These are phyloP conservation scores for Pogonus chalceus DNA, from an alignment of 1,140 invertebrate genomes.

Conservation along the genomic window DNA sequence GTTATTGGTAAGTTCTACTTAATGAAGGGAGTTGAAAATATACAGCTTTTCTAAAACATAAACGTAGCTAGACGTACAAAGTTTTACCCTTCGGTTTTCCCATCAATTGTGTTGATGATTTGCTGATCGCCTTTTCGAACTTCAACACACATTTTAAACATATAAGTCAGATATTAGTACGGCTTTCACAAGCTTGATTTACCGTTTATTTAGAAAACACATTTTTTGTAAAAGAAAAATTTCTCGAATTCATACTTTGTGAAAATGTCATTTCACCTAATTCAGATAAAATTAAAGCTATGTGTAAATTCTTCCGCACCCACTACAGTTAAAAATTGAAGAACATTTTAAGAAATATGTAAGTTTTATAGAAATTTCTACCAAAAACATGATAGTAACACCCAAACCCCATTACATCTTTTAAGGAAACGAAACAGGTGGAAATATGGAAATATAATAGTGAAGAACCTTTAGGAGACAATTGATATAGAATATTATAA, in stretches of 20 bases:
- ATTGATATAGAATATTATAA: no score
- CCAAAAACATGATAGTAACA: background rate
- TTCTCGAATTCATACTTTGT: slow-evolving; percentile 21
- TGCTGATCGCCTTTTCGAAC: slow-evolving; percentile 18
- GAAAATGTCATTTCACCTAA: slow-evolving; percentile 10
- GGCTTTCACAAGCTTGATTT: slow-evolving; percentile 17
- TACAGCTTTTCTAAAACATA: no score
- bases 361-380: background rate
- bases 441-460: no score
- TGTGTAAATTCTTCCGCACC: background rate
- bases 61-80: no score
- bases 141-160: slow-evolving; percentile 21
- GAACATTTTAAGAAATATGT: background rate
- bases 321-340: background rate
- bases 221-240: slow-evolving; percentile 15
- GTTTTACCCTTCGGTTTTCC: no score
- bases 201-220: slow-evolving; percentile 22
- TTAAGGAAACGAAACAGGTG: background rate
- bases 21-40: no score
- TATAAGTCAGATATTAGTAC: slow-evolving; percentile 13
- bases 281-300: slow-evolving; percentile 1
- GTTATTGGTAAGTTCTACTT: no score
- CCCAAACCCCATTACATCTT: background rate
- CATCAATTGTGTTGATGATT: slow-evolving; percentile 21
- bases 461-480: no score